Conservation (phyloP, 23 tunicate genomes). For the Diplosoma virens region DNA sequence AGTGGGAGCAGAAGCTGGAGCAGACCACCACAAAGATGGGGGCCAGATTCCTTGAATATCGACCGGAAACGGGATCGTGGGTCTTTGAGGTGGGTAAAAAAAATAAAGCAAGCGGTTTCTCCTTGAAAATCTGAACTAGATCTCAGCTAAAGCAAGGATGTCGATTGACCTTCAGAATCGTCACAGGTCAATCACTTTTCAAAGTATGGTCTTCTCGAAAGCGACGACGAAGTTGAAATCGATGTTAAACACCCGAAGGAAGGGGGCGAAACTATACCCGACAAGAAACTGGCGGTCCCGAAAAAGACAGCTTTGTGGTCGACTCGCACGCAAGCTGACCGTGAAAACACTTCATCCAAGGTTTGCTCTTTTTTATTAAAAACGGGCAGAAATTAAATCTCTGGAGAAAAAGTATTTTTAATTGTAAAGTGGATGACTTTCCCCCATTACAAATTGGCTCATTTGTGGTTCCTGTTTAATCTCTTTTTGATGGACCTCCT, state of each 20-base stretch:
- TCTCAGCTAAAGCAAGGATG: too few relatives aligned
- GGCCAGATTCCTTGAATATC: constrained; percentile 80
- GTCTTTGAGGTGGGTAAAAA: constrained; percentile 67
- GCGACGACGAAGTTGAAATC: constrained; percentile 82
- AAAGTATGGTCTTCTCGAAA: constrained; percentile 90
- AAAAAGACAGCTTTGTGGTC: constrained; percentile 49
- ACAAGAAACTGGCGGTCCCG: not conserved
- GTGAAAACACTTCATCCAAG: not conserved
- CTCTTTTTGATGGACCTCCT: too few relatives aligned
- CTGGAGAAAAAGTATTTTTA: too few relatives aligned
- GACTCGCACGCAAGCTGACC: not conserved
- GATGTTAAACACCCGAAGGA: constrained; percentile 12
- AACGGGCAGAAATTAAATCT: too few relatives aligned
- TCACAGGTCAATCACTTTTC: constrained; percentile 91
- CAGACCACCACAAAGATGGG: constrained; percentile 87
- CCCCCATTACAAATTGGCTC: too few relatives aligned
- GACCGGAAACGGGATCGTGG: constrained; percentile 89
- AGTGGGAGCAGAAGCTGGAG: constrained; percentile 81
- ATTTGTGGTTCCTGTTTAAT: too few relatives aligned
- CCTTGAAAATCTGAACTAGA: too few relatives aligned
- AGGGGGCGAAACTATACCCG: not conserved
- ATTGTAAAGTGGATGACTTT: too few relatives aligned
- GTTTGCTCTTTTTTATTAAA: too few relatives aligned
- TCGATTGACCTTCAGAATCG: not conserved
- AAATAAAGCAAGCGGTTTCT: too few relatives aligned